Conservation (phyloP, 2,113 vertebrate species). For the Eleginops maclovinus region DNA sequence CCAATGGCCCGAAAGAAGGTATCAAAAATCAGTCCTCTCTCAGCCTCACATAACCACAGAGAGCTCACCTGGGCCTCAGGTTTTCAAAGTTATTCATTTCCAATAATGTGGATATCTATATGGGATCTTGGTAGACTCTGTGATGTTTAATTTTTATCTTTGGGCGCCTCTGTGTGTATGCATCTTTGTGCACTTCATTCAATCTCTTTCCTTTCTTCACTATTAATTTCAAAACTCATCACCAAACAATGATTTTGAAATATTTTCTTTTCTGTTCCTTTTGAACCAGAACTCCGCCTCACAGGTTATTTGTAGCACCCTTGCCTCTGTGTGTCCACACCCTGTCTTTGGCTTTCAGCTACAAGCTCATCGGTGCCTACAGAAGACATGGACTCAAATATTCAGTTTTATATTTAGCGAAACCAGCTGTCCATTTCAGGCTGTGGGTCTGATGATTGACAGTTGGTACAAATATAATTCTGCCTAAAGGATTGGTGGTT, state of each 20-base stretch:
- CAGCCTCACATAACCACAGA: not conserved
- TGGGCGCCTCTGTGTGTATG: not conserved
- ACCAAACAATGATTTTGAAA: not conserved
- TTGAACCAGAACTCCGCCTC: not conserved
- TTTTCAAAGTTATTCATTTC: slow-evolving; percentile 32
- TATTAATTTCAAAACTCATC: not conserved
- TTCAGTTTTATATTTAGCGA: not conserved
- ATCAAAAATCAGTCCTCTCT: slow-evolving; percentile 17
- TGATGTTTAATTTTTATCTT: not conserved
- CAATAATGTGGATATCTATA: slow-evolving; percentile 38
- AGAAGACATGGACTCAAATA: not conserved
- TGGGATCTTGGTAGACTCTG: slow-evolving; percentile 10
- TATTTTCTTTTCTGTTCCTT: not conserved
- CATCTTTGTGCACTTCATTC: not conserved
- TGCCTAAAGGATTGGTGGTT: too few species aligned
- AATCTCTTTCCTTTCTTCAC: not conserved
- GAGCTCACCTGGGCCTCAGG: slow-evolving; percentile 24
- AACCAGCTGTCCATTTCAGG: not conserved
- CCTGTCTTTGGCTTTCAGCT: not conserved
- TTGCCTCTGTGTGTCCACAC: not conserved
- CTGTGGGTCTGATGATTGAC: not conserved
- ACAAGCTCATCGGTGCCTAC: not conserved
- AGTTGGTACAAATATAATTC: not conserved
- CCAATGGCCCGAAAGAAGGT: not conserved
- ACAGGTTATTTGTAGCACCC: not conserved